Evolutionary conservation across 2,113 vertebrate genomes (phyloP), one percentile per base, ranked within the genome.

Genomic region (Zingel zingel): DNA sequence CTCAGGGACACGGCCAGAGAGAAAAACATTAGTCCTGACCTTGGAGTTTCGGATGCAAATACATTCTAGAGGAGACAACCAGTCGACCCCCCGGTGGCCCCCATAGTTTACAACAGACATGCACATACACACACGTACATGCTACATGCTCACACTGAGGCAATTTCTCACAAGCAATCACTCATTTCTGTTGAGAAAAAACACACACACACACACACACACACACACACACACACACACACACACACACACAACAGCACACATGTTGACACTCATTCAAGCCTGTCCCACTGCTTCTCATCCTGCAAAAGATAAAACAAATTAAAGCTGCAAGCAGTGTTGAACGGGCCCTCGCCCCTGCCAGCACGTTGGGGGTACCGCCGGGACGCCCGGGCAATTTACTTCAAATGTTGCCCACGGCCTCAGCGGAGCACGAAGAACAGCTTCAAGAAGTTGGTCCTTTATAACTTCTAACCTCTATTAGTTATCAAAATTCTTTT

Each of bases 1-100:
- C 86, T 84, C 65, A n/a, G 92, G 89, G 92, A 95, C 85, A 84
- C 50, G 64, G 74, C 39, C 82, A 61, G 77, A 76, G 86, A 86
- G 82, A 91, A 92, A 91, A 90, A 84, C 91, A 91, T 91, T 70
- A 91, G 58, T 61, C 53, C 30, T 86, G 87, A 93, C 93, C 93
- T 95, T 94, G 92, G 66, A 88, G 76, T 79, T 92, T 92, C 83
- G 88, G 80, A 92, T 91, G 89, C 84, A 91, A 68, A 93, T 90
- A 89, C 86, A 86, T 92, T 91, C 78, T 79, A 64, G 74, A 89
- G 89, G 82, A 92, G 82, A 93, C 88, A 84, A 85, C 59, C 66
- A 33, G 80, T 45, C 73, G 61, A 90, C 84, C 77, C 77, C 56
- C 3, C 1, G 5, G 3, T 80, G 65, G 85, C 79, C 90, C 71